Evolutionary conservation across 2,797 vertebrate species (phyloP).

Genomic region (Mormyrops attenuatus): DNA sequence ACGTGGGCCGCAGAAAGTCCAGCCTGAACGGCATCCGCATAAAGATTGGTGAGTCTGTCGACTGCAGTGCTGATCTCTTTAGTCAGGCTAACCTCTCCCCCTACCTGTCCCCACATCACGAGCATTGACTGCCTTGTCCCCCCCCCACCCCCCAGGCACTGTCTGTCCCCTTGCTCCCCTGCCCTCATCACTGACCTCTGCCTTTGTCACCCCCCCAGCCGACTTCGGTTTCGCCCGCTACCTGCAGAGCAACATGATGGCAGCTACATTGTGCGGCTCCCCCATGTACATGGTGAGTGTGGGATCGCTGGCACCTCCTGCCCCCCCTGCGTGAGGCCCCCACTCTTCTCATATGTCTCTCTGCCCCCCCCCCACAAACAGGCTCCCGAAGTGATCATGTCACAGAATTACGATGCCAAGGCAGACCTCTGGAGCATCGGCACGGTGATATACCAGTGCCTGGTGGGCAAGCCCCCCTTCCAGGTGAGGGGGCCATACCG

Average conservation of each 20-base stretch:
- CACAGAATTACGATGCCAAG: conserved; percentile 93
- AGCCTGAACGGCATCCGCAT: conserved; percentile 82
- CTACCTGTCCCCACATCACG: too few relatives aligned
- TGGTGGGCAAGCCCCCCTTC: conserved; percentile 94
- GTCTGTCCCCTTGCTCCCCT: background rate
- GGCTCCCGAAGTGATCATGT: conserved; percentile 98
- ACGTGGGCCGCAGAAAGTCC: conserved; percentile 75
- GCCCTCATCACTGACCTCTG: background rate
- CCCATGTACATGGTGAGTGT: conserved; percentile 96
- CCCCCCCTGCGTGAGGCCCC: background rate
- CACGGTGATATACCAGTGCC: conserved; percentile 94
- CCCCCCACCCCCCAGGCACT: too few relatives aligned
- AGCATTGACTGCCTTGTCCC: too few relatives aligned
- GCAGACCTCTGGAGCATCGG: conserved; percentile 97
- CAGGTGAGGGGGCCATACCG: conserved; percentile 67
- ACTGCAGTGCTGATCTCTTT: background rate
- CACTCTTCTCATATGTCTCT: background rate
- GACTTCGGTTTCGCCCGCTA: conserved; percentile 98
- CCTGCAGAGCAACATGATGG: conserved; percentile 99
- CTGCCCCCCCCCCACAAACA: conserved; percentile 38
- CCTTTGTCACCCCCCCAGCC: conserved; percentile 61
- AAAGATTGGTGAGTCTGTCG: conserved; percentile 77
- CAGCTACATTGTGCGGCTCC: conserved; percentile 92
- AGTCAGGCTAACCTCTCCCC: background rate
- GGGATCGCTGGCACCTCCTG: background rate